Base-by-base conservation (phyloP, 2,797 vertebrate species). In the Intellagama lesueurii region DNA sequence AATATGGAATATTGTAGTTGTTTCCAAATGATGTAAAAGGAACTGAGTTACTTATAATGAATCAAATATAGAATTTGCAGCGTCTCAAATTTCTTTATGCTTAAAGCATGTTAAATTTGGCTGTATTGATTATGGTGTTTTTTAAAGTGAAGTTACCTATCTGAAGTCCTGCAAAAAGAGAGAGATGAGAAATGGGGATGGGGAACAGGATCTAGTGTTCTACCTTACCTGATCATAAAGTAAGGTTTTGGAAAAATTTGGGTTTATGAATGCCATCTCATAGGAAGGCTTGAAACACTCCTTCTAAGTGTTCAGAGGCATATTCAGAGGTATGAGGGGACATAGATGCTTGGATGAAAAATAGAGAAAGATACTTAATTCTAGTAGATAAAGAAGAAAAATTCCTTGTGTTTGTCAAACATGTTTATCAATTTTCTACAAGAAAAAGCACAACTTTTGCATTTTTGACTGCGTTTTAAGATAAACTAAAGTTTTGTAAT, bases 271-370 rank as follows among this genome's bases (percentile, higher is more conserved):
- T 93, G 84, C 92, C 90, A 89, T 86, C 79, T 86, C 75, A 70
- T 52, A 75, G 90, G 82, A 86, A 92, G 78, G 28, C 78, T 92
- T 60, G 80, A 91, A 87, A 30, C 56, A 84, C 81, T 90, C 77
- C 86, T 90, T 76, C 70, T 91, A 73, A 60, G 82, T 85, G 7
- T 78, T 81, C n/a, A 47, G 66, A 68, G 16, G 60, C 44, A 76
- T 8, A 68, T 72, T 81, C 28, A 32, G 77, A 68, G 8, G 44
- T n/a, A 76, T 8, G 14, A 14, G 52, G 11, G 26, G 35, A 11
- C 60, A 16, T 85, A 28, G 75, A 40, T 30, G 16, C 64, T 68
- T 89, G 85, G 7, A 68, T 68, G 89, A 90, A 81, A 19, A 1
- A 83, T 80, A 26, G 1, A 75, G 64, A 87, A 69, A 81, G 81